Percentiles rank a stretch among this genome's conserved stretches.
These are phyloP conservation scores for Paratrypauchen microcephalus DNA, from an alignment of 2,797 vertebrate genomes.

Conservation along the genomic window DNA sequence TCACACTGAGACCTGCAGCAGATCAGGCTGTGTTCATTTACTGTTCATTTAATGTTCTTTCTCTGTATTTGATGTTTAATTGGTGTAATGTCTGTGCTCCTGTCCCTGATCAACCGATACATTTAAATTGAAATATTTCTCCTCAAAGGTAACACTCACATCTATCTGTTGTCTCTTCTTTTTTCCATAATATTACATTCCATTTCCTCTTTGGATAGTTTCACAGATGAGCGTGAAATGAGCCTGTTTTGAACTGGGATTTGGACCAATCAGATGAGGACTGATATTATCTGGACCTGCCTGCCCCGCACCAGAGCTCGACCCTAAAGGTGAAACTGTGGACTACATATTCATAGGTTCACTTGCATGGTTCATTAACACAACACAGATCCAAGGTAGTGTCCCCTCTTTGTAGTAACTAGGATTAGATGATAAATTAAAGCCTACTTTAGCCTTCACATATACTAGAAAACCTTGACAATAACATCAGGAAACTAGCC, in stretches of 20 bases:
- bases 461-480: not conserved
- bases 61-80: slow-evolving; percentile 70
- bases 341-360: slow-evolving; percentile 78
- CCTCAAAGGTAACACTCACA: slow-evolving; percentile 66
- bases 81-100: slow-evolving; percentile 64
- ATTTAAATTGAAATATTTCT: slow-evolving; percentile 79
- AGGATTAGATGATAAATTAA: slow-evolving; percentile 61
- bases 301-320: slow-evolving; percentile 63
- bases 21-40: slow-evolving; percentile 42
- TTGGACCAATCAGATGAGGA: slow-evolving; percentile 76
- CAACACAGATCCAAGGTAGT: slow-evolving; percentile 61
- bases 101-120: slow-evolving; percentile 68
- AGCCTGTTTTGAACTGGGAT: slow-evolving; percentile 73
- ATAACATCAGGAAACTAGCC: not conserved
- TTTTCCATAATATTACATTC: slow-evolving; percentile 65
- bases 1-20: slow-evolving; percentile 30
- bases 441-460: slow-evolving; percentile 1
- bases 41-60: slow-evolving; percentile 36
- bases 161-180: slow-evolving; percentile 76
- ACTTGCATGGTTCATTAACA: slow-evolving; percentile 76
- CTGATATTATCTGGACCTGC: slow-evolving; percentile 75
- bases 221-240: slow-evolving; percentile 81
- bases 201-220: slow-evolving; percentile 66
- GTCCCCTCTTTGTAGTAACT: slow-evolving; percentile 54
- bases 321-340: slow-evolving; percentile 71